Evolutionary conservation across 2,113 vertebrate genomes (phyloP).

Genomic region (Hylia prasina): DNA sequence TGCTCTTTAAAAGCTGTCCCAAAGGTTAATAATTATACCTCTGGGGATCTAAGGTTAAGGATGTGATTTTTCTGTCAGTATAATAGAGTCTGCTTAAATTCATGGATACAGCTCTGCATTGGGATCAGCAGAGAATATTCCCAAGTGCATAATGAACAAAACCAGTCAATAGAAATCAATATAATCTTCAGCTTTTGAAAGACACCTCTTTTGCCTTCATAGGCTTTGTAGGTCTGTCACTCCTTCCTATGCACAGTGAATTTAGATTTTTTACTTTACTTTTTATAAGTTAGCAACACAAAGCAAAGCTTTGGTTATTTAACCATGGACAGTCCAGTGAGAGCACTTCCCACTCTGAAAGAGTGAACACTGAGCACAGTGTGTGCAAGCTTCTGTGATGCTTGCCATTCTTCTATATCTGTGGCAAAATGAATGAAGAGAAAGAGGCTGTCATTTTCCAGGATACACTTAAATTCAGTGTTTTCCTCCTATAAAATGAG

Average conservation of each 20-base stretch:
- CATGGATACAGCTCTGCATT: neutral
- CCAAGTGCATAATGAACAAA: neutral
- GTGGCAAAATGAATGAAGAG: neutral
- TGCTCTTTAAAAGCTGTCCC: neutral
- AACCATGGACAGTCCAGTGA: neutral
- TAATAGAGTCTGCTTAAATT: neutral
- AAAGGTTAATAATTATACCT: conserved; percentile 9
- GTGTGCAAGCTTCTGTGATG: neutral
- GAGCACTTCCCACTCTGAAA: too few relatives aligned
- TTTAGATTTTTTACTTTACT: neutral
- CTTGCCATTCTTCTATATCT: neutral
- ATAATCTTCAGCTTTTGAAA: neutral
- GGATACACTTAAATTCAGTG: neutral
- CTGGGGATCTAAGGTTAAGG: neutral
- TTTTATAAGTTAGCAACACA: neutral
- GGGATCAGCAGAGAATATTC: conserved; percentile 10
- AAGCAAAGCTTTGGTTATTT: neutral
- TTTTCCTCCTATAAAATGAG: neutral
- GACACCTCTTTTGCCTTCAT: neutral
- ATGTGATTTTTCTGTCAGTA: conserved; percentile 3
- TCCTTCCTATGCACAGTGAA: neutral
- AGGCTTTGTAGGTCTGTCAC: neutral
- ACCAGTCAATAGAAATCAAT: conserved; percentile 15
- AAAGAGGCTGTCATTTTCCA: neutral
- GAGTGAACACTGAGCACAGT: fast-evolving